Base-by-base conservation (phyloP, 1,140 invertebrate genomes). In the Trichonephila clavata region DNA sequence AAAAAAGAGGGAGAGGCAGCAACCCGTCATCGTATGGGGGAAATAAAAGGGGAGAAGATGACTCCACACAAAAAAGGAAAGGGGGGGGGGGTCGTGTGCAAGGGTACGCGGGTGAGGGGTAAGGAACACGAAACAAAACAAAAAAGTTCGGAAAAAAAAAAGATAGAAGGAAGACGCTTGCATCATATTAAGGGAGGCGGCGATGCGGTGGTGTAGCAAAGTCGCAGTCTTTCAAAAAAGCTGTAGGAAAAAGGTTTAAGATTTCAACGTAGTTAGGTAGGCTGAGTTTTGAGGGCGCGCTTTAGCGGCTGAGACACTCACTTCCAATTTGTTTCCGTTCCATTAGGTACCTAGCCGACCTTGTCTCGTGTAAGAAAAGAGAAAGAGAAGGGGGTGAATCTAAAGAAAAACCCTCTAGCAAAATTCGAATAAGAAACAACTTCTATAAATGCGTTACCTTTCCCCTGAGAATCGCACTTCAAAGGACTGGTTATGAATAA, bases 401-500 rank as follows among this genome's bases (percentile, higher is more conserved):
- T 32, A 50, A 91, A 91, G 60, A 80, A 92, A 92, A 86, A 71
- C 83, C 86, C 92, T 80, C 84, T 43, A 86, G 90, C 63, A 92
- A 92, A 92, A 92, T 92, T 92, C 83, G 83, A 92, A 86, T 92
- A 93, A 87, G 84, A 93, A 93, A 93, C 92, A 93, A 88, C 83
- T 86, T 93, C 65, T 68, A 93, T 93, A 93, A 93, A 93, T 93
- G 92, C 86, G 92, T 93, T 93, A 93, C 84, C 92, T 77, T 61
- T 50, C 92, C 92, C 60, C 4, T 18, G 92, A 81, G 84, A 81
- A 92, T 92, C 27, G 86, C 86, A 93, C 92, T 93, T 93, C 92
- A 93, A 93, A 92, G 83, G 92, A 77, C 65, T 88, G 92, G 63
- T 93, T 93, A 93, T 93, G 92, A 93, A 93, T 93, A 93, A 93